Evolutionary conservation across 2,797 vertebrate species (phyloP), one percentile per base, ranked within the genome.

Genomic region (Sebastiscus albofasciatus): DNA sequence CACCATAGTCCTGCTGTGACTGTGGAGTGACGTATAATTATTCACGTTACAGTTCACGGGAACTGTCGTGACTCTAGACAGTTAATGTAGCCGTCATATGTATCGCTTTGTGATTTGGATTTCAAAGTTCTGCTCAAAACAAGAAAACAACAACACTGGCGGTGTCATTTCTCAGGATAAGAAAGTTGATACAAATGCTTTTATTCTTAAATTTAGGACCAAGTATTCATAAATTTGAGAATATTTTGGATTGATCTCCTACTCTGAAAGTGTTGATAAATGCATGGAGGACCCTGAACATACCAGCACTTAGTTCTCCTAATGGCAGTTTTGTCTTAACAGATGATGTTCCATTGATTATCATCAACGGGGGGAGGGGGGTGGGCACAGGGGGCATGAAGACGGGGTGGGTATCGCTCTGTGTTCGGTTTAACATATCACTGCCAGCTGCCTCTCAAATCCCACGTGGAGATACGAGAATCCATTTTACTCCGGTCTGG

Each of bases 371-470:
- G 26, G 16, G 66, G n/a, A 73, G 1, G 8, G n/a, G 24, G 60
- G n/a, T n/a, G 67, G 75, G 70, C 79, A 67, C 54, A 0, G 3
- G 81, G 86, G 81, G 16, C 46, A 42, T 6, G 46, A 8, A 26
- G 56, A 5, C 4, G 5, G 39, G 20, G 2, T 14, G 24, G 27
- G 58, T 6, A n/a, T 22, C 29, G 66, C 56, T 5, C 26, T 5
- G 54, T 14, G 52, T 56, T 33, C 20, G 92, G 91, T 89, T 87
- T 93, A 89, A 90, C 81, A 8, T 91, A 36, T 90, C 91, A 39
- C 65, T 20, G 75, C 75, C 91, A 89, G 87, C 80, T 92, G 91
- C 81, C 16, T 22, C 82, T 56, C 26, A 81, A 78, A 34, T 90
- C 89, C 90, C 92, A 75, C 12, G 10, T 34, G 83, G 79, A 82